phyloP scores from a whole-genome alignment of 2,888 invertebrate genomes.

The Malacosoma neustria region DNA sequence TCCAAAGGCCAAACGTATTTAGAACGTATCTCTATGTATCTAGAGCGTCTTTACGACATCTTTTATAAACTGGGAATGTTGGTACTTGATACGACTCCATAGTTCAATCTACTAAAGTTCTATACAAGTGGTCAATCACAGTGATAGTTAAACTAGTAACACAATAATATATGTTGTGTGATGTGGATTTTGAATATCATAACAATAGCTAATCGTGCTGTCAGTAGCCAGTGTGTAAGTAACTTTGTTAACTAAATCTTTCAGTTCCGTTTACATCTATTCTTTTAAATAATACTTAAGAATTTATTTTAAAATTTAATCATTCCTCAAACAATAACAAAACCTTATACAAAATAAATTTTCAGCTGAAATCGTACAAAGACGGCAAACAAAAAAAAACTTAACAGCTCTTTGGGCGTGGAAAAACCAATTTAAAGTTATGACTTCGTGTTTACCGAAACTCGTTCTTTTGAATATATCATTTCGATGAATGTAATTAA shows the following conservation, averaged over 20 bases:
- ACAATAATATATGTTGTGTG: background rate
- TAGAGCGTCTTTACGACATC: no score
- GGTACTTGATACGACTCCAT: no score
- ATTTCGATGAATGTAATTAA: constrained; percentile 42
- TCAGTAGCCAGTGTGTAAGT: background rate
- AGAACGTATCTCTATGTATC: no score
- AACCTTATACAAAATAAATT: constrained; percentile 5
- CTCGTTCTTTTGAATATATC: constrained; percentile 40
- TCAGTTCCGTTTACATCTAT: no score
- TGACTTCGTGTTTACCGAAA: constrained; percentile 39
- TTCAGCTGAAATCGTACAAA: constrained; percentile 13
- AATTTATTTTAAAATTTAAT: constrained; percentile 2
- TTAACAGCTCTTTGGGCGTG: constrained; percentile 22
- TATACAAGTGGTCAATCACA: no score
- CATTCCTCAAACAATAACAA: constrained; percentile 3
- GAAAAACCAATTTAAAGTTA: constrained; percentile 48
- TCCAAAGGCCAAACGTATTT: no score
- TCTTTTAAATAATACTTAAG: no score
- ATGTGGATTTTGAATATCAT: background rate
- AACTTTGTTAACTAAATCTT: no score
- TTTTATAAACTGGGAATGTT: no score
- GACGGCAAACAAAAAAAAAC: constrained; percentile 29
- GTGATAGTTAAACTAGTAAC: no score
- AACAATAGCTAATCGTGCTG: background rate
- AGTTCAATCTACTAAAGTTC: no score